These are phyloP conservation scores for Bombus consobrinus DNA, from an alignment of 1,140 invertebrate genomes.

Conservation along the genomic window DNA sequence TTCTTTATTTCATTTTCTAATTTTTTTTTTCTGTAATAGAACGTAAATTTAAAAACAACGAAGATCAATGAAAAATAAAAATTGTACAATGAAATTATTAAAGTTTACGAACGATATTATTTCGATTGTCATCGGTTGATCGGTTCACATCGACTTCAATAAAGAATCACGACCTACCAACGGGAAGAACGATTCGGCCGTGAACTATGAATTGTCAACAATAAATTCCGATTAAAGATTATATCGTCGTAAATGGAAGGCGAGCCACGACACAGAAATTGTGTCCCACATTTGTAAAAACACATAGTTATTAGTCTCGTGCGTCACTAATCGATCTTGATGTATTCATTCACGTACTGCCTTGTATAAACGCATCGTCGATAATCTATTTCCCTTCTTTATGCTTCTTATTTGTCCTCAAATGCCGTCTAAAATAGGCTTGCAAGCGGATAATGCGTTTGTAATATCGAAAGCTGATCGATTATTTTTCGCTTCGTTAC, in stretches of 20 bases:
- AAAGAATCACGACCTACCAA: neutral
- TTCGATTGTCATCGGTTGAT: neutral
- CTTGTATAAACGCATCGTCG: too few relatives aligned
- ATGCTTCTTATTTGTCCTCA: neutral
- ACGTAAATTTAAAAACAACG: too few relatives aligned
- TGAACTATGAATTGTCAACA: slow-evolving; percentile 70
- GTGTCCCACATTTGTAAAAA: neutral
- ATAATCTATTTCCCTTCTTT: neutral
- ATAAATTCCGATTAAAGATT: slow-evolving; percentile 58
- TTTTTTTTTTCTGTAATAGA: neutral
- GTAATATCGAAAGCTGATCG: neutral
- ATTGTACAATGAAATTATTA: neutral
- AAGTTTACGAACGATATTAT: neutral
- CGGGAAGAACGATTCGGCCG: slow-evolving; percentile 58
- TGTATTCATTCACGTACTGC: neutral
- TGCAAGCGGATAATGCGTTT: too few relatives aligned
- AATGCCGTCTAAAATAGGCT: neutral
- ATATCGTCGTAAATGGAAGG: neutral
- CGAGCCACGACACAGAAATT: neutral
- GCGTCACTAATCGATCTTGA: neutral
- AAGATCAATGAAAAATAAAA: neutral
- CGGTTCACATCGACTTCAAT: neutral
- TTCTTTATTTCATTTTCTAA: neutral
- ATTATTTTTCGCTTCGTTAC: neutral
- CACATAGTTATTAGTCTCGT: neutral